A percentile compares a stretch with the other conserved stretches of the same genome.
Conservation (phyloP, 1,140 invertebrate genomes). For the Galleria mellonella region DNA sequence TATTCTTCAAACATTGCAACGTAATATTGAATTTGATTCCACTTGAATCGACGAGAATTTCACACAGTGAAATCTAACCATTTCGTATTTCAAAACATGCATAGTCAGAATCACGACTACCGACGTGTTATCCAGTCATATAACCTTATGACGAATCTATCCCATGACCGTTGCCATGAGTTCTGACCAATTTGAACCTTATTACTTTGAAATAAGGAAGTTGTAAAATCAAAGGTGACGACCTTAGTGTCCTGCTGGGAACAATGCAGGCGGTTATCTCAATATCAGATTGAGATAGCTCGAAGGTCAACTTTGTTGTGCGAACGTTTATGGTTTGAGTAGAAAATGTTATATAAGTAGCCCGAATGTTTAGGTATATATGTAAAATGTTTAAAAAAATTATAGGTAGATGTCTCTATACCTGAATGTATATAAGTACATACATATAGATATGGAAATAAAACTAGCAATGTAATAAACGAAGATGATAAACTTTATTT, state of each 20-base stretch:
- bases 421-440: too few species aligned
- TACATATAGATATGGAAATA: too few species aligned
- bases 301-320: slow-evolving; percentile 57
- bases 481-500: too few species aligned
- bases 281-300: slow-evolving; percentile 56
- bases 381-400: too few species aligned
- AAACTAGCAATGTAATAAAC: too few species aligned
- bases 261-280: slow-evolving; percentile 57
- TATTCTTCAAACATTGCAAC: too few species aligned
- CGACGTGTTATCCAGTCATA: slow-evolving; percentile 53
- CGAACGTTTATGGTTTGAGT: slow-evolving; percentile 21
- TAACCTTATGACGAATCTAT: slow-evolving; percentile 56
- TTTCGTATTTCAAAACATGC: slow-evolving; percentile 18
- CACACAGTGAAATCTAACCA: too few species aligned
- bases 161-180: slow-evolving; percentile 11
- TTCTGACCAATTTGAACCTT: slow-evolving; percentile 22
- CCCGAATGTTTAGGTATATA: too few species aligned
- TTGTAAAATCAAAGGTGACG: slow-evolving; percentile 23
- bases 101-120: slow-evolving; percentile 47
- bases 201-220: slow-evolving; percentile 16
- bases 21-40: too few species aligned
- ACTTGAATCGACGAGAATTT: too few species aligned
- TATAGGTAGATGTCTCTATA: too few species aligned
- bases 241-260: slow-evolving; percentile 48
- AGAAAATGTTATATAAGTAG: neutral